Conservation (phyloP, 2,113 vertebrate genomes). For the Orycteropus afer region DNA sequence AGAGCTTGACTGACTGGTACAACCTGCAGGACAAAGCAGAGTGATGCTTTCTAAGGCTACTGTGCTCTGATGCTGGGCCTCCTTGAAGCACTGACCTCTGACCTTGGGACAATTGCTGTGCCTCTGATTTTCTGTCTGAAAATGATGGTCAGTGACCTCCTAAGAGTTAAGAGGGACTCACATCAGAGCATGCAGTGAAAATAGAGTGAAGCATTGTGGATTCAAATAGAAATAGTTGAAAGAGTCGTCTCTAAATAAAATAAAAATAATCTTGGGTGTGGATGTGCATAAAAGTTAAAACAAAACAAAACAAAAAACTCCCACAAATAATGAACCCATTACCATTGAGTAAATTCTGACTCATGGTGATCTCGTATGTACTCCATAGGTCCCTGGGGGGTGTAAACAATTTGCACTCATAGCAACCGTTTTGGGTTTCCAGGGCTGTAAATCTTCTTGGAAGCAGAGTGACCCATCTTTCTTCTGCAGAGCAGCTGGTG, state of each 20-base stretch:
- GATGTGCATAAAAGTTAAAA: neutral
- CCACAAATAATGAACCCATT: neutral
- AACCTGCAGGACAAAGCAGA: constrained; percentile 85
- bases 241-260: neutral
- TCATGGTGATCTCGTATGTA: neutral
- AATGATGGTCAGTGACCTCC: neutral
- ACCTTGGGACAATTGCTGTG: neutral
- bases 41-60: neutral
- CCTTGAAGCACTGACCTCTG: neutral
- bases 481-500: too few species aligned
- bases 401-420: too few species aligned
- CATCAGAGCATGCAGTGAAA: neutral
- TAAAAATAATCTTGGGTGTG: neutral
- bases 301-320: too few species aligned
- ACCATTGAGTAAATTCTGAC: neutral
- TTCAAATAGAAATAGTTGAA: neutral
- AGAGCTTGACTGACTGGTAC: constrained; percentile 95
- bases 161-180: neutral
- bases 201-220: neutral
- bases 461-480: too few species aligned
- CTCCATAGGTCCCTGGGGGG: neutral
- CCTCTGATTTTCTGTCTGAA: neutral
- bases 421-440: too few species aligned
- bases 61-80: neutral
- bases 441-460: too few species aligned